These are phyloP conservation scores for Arenaria interpres DNA, from an alignment of 2,113 vertebrate genomes.

Conservation along the genomic window DNA sequence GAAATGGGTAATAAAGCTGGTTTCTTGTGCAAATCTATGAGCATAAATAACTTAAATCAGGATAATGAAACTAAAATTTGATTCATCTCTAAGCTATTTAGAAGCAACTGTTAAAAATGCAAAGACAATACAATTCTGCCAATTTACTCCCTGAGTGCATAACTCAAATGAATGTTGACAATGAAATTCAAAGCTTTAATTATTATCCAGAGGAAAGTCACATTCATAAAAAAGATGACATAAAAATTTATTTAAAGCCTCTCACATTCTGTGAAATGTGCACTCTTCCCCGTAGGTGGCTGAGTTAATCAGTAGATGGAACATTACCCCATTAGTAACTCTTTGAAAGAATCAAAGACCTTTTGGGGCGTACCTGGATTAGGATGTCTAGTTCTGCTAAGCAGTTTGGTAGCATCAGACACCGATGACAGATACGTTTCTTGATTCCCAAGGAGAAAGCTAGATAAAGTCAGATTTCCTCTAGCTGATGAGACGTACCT, in stretches of 20 bases:
- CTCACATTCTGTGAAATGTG: background rate
- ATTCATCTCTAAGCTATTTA: conserved; percentile 6
- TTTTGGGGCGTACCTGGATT: background rate
- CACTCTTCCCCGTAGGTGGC: background rate
- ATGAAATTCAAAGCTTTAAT: conserved; percentile 10
- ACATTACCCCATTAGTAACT: background rate
- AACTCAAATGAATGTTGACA: conserved; percentile 21
- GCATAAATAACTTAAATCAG: conserved; percentile 31
- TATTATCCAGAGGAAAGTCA: background rate
- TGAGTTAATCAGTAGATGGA: background rate
- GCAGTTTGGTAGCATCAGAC: background rate
- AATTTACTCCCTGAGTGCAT: background rate
- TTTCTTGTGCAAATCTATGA: conserved; percentile 6
- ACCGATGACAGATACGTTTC: background rate
- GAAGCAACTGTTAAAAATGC: background rate
- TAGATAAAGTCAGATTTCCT: background rate
- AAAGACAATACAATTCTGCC: background rate
- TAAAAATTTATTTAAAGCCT: background rate
- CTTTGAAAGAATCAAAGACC: background rate
- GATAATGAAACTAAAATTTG: conserved; percentile 15
- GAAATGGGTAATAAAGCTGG: background rate
- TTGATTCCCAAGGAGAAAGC: background rate
- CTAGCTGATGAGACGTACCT: fast-evolving
- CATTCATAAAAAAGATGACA: background rate
- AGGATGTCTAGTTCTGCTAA: background rate